These are phyloP conservation scores for Pomacea maculata DNA, from an alignment of 1,140 invertebrate species.

Conservation along the genomic window DNA sequence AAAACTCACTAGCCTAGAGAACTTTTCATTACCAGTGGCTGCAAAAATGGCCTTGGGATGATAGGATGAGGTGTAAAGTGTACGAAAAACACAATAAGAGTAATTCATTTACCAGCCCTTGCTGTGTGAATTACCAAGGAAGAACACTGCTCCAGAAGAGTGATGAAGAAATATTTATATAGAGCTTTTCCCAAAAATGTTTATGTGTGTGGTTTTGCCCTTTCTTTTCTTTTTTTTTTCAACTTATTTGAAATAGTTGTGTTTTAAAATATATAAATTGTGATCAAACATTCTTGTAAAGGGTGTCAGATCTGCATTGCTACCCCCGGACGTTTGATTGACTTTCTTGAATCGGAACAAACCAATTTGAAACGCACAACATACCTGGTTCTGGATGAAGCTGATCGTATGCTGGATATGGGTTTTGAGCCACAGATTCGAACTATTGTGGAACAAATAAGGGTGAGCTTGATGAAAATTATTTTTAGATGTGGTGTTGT, in stretches of 20 bases:
- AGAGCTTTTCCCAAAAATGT: too few species aligned
- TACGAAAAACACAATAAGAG: too few species aligned
- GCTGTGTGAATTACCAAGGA: too few species aligned
- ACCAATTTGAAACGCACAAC: slow-evolving; percentile 92
- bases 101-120: too few species aligned
- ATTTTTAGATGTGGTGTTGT: too few species aligned
- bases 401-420: slow-evolving; percentile 99
- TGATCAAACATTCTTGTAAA: slow-evolving; percentile 23
- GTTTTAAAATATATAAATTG: background rate
- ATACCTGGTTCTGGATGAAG: slow-evolving; percentile 96
- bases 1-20: too few species aligned
- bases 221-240: background rate
- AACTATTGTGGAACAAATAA: slow-evolving; percentile 95
- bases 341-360: slow-evolving; percentile 90
- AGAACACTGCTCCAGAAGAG: too few species aligned
- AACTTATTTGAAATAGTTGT: background rate
- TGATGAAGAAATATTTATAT: too few species aligned
- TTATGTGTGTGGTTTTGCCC: background rate
- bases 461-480: slow-evolving; percentile 67
- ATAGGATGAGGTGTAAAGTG: too few species aligned
- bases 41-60: too few species aligned
- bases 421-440: slow-evolving; percentile 99
- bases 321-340: slow-evolving; percentile 94
- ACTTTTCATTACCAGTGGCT: too few species aligned
- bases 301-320: slow-evolving; percentile 70